phyloP scores from a whole-genome alignment of 2,113 vertebrate genomes.

The Myotis yumanensis region DNA sequence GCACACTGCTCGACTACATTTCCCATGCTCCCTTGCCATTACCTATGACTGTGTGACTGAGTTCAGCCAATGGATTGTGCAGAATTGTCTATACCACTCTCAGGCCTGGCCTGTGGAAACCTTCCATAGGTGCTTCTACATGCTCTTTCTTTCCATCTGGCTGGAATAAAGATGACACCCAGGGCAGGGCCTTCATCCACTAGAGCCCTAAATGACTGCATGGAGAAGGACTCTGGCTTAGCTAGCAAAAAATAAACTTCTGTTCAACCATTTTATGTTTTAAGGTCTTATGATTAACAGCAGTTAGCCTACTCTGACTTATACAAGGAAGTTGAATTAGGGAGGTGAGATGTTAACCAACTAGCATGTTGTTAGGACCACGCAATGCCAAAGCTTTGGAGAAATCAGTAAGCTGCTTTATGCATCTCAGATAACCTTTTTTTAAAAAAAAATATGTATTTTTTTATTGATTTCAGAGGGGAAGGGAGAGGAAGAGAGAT shows the following conservation, averaged over 20 bases:
- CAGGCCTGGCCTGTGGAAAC: background rate
- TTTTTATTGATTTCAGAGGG: too few species aligned
- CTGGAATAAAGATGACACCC: background rate
- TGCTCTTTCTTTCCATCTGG: background rate
- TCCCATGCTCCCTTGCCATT: background rate
- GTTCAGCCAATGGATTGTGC: background rate
- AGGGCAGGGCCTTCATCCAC: background rate
- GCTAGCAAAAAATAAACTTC: background rate
- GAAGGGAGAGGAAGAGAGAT: too few species aligned
- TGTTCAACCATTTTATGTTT: background rate
- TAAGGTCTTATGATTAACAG: background rate
- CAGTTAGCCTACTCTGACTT: background rate
- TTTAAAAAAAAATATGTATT: background rate
- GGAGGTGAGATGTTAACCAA: background rate
- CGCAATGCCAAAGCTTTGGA: background rate
- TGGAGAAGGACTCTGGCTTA: background rate
- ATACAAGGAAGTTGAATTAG: background rate
- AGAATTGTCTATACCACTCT: background rate
- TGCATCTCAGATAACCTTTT: background rate
- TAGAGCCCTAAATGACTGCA: background rate
- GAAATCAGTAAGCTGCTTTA: background rate
- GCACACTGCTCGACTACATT: background rate
- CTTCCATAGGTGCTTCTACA: background rate
- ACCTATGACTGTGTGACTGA: background rate
- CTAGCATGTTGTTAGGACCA: background rate